Evolutionary conservation across 2,888 invertebrate genomes (phyloP), one percentile per base, ranked within the genome.

Genomic region (Antheraea assamensis): DNA sequence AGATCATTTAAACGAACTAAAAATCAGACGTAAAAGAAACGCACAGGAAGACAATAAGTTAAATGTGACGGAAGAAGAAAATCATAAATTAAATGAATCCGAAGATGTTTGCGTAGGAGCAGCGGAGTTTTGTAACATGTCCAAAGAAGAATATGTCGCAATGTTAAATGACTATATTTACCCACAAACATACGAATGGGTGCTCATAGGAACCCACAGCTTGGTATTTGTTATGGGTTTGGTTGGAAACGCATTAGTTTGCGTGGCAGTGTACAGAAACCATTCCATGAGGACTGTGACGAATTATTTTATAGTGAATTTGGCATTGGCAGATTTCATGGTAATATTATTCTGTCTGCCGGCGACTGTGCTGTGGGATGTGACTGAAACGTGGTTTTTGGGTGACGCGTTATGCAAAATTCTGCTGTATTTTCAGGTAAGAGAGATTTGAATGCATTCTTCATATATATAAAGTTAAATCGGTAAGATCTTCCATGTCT

Each of bases 321-420:
- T 98, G 83, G 98, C 98, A 0, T 95, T 96, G 10, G 97, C 97
- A 0, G 99, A 99, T 87, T 97, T 99, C 82, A 95, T 98, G 92
- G 98, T 99, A 77, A 97, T 99, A 72, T 87, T 98, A 72, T 96
- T 98, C 79, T 99, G 99, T 88, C 94, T 99, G 76, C 98, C 98
- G 0, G 97, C 98, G 0, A 97, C 98, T 0, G 97, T 98, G 10
- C 90, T 98, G 0, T 98, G 98, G 97, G 99, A 99, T 88, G 97
- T 98, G 21, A 98, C 98, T 0, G 97, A 98, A 86, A 98, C 99
- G 0, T 99, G 99, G 98, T 98, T 98, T 90, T 95, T 99, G 79
- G 98, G 98, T 0, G 95, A 96, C 15, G 93, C 95, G 0, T 95
- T 98, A 89, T 99, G 99, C 95, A 98, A 98, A 90, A 95, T 97